Evolutionary conservation across 2,888 invertebrate species (phyloP).

Genomic region (Baccha elongata): DNA sequence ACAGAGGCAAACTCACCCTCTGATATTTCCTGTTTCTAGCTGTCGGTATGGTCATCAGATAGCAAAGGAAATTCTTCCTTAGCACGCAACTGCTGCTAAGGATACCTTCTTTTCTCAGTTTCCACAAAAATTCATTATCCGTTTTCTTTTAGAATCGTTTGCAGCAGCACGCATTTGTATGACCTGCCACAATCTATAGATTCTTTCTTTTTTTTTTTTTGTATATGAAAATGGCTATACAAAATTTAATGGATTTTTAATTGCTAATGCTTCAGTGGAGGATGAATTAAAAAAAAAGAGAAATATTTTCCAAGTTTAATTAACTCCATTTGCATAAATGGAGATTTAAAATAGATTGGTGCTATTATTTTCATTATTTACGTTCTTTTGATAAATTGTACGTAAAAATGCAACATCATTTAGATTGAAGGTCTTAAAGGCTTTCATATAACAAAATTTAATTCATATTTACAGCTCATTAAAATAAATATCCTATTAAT

Average conservation of each 20-base stretch:
- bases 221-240: not conserved
- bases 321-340: not conserved
- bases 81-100: conserved; percentile 2
- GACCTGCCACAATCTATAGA: conserved; percentile 2
- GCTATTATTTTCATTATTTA: not conserved
- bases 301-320: conserved; percentile 9
- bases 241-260: conserved; percentile 26
- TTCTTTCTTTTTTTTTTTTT: too few species aligned
- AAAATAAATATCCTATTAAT: not conserved
- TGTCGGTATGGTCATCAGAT: conserved; percentile 23
- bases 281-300: too few species aligned
- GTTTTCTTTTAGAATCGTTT: not conserved
- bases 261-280: not conserved
- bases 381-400: not conserved
- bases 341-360: not conserved
- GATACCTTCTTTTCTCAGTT: not conserved
- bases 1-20: conserved; percentile 3
- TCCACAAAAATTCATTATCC: conserved; percentile 13
- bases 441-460: not conserved
- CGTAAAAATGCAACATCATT: not conserved
- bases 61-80: conserved; percentile 6
- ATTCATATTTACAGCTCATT: not conserved
- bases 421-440: not conserved
- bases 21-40: conserved; percentile 8
- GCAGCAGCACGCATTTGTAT: not conserved